A percentile compares a stretch with the other conserved stretches of the same genome.
Conservation (phyloP, 2,888 invertebrate species). For the Phorcus lineatus region DNA sequence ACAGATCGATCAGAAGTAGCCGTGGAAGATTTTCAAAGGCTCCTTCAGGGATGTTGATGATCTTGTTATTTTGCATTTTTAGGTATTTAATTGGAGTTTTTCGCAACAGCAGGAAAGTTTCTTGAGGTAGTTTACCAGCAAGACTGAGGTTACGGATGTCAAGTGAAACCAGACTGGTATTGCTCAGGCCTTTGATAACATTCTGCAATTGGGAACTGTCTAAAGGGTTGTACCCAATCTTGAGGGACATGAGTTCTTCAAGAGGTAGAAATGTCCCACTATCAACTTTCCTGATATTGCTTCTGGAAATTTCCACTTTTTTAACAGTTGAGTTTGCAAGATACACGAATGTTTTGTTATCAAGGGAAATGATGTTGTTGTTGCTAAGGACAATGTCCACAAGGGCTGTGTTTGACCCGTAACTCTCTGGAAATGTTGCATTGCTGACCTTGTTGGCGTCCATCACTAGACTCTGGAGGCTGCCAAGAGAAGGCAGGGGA, state of each 20-base stretch:
- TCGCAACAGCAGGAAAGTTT: slow-evolving; percentile 51
- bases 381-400: slow-evolving; percentile 50
- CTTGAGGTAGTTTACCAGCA: slow-evolving; percentile 45
- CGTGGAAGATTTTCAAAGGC: slow-evolving; percentile 51
- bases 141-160: slow-evolving; percentile 56
- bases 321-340: slow-evolving; percentile 41
- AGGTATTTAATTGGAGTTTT: slow-evolving; percentile 50
- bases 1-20: slow-evolving; percentile 51
- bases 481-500: slow-evolving; percentile 39
- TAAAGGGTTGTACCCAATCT: slow-evolving; percentile 57
- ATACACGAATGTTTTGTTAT: slow-evolving; percentile 45
- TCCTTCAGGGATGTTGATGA: slow-evolving; percentile 33
- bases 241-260: slow-evolving; percentile 50
- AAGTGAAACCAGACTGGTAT: slow-evolving; percentile 48
- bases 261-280: slow-evolving; percentile 46
- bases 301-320: slow-evolving; percentile 54
- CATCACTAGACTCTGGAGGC: slow-evolving; percentile 49
- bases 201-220: slow-evolving; percentile 42
- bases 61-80: slow-evolving; percentile 54
- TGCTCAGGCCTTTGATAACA: slow-evolving; percentile 46
- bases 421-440: slow-evolving; percentile 54
- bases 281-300: slow-evolving; percentile 45
- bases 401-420: slow-evolving; percentile 30
- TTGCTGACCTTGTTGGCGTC: slow-evolving; percentile 52
- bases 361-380: slow-evolving; percentile 49